phyloP scores from a whole-genome alignment of 2,113 vertebrate genomes.

The Noctilio leporinus region DNA sequence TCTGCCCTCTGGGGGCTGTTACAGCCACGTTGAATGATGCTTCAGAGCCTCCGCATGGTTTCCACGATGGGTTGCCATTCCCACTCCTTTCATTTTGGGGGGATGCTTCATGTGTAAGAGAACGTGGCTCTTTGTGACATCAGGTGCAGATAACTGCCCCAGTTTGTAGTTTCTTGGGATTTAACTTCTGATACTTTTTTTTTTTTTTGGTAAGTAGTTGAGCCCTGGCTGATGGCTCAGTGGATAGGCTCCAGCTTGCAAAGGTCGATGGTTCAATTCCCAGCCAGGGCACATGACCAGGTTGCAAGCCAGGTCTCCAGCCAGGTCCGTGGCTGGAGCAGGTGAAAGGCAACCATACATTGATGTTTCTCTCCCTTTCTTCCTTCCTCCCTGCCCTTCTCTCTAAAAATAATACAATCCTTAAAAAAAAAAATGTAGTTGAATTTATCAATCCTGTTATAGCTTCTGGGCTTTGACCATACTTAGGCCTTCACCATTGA shows the following conservation, averaged over 20 bases:
- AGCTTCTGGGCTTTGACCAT: not conserved
- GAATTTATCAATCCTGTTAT: not conserved
- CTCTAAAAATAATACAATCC: no score
- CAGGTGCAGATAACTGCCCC: not conserved
- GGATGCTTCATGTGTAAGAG: not conserved
- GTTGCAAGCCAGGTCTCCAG: no score
- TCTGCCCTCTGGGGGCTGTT: not conserved
- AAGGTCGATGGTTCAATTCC: no score
- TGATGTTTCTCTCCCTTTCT: no score
- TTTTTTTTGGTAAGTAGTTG: no score
- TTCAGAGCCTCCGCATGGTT: not conserved
- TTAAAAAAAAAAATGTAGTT: not conserved
- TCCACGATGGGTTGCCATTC: fast-evolving
- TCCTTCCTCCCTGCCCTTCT: no score
- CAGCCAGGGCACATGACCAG: no score
- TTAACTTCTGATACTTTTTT: not conserved
- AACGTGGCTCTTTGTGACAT: not conserved
- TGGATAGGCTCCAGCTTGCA: no score
- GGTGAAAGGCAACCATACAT: no score
- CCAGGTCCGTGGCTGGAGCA: no score
- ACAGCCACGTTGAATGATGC: not conserved
- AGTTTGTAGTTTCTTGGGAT: not conserved
- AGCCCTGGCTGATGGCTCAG: no score
- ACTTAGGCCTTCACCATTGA: not conserved
- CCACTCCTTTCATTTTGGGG: not conserved